Conservation (phyloP, 2,113 vertebrate species). For the Onychostruthus taczanowskii region DNA sequence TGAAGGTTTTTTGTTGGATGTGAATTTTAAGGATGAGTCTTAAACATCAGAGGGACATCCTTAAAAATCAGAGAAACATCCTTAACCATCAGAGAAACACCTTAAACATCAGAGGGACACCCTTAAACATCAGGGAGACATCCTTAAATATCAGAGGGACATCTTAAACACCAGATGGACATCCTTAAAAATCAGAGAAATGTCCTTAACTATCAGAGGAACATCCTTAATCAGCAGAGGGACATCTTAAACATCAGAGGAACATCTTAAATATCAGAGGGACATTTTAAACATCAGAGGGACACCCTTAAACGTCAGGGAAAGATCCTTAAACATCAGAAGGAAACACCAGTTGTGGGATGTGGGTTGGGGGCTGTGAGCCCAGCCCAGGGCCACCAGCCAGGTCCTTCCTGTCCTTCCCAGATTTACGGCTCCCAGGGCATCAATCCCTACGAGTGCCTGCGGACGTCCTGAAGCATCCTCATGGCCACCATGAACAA, state of each 20-base stretch:
- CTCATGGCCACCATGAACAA: slow-evolving; percentile 98
- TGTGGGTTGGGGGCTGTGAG: neutral
- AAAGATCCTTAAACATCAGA: neutral
- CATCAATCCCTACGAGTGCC: slow-evolving; percentile 85
- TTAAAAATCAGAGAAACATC: neutral
- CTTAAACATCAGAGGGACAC: neutral
- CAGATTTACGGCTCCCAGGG: slow-evolving; percentile 90
- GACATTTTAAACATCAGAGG: neutral
- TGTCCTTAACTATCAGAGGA: neutral
- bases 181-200: neutral
- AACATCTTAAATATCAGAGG: neutral
- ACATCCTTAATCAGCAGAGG: neutral
- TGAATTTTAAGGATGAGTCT: neutral
- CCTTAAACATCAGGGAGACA: neutral
- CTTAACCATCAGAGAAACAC: neutral
- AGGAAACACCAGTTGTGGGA: too few relatives aligned
- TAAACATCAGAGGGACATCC: neutral
- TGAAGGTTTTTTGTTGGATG: neutral
- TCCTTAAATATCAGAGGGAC: neutral
- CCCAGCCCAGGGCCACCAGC: neutral
- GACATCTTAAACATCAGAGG: neutral
- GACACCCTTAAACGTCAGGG: neutral
- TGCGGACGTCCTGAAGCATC: slow-evolving; percentile 90
- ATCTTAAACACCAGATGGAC: neutral
- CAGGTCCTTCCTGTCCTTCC: accelerated